Conservation (phyloP, 2,888 invertebrate species). For the Ametastegia equiseti region DNA sequence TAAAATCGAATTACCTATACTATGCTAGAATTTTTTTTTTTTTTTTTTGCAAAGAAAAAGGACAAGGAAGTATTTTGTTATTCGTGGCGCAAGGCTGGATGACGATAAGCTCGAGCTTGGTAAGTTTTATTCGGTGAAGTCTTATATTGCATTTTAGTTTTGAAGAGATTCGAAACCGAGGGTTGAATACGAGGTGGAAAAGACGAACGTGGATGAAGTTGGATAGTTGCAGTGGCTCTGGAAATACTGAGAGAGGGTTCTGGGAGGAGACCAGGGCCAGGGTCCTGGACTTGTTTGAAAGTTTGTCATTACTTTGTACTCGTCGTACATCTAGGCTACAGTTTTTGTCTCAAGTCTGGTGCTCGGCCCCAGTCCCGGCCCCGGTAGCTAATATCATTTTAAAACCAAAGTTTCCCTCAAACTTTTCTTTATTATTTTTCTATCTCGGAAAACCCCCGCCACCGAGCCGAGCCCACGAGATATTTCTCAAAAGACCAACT, state of each 20-base stretch:
- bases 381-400: constrained; percentile 69
- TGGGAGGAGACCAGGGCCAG: constrained; percentile 49
- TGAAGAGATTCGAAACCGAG: constrained; percentile 39
- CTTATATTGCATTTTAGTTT: constrained; percentile 36
- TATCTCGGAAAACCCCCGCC: constrained; percentile 33
- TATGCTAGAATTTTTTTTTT: too few species aligned
- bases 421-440: constrained; percentile 72
- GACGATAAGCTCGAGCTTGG: background rate
- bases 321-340: constrained; percentile 57
- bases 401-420: constrained; percentile 71
- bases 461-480: background rate
- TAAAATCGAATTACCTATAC: too few species aligned
- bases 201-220: constrained; percentile 51
- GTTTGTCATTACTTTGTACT: constrained; percentile 72
- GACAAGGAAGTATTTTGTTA: background rate
- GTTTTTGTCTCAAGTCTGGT: constrained; percentile 35
- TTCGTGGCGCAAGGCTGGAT: background rate
- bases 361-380: too few species aligned
- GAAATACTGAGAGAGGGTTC: constrained; percentile 49
- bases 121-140: constrained; percentile 24
- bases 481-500: constrained; percentile 19
- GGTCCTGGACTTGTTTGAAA: constrained; percentile 67
- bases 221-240: constrained; percentile 29
- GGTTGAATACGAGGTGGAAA: constrained; percentile 21
- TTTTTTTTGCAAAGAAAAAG: constrained; percentile 3